These are phyloP conservation scores for Leptinotarsa tumamoca DNA, from an alignment of 2,888 invertebrate genomes.

Conservation along the genomic window DNA sequence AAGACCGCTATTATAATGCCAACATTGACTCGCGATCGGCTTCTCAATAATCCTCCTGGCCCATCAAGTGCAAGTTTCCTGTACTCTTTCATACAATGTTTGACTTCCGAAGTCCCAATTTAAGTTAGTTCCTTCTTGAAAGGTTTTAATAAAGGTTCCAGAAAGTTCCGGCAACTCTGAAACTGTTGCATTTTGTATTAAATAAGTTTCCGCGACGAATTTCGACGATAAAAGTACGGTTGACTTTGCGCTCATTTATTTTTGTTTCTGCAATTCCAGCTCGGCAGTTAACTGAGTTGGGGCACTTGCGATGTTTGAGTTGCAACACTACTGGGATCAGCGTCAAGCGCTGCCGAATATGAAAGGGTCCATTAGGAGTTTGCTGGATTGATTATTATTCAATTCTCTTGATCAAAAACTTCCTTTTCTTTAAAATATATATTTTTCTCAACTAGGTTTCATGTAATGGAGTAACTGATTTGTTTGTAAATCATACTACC, in stretches of 20 bases:
- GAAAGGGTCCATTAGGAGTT: neutral
- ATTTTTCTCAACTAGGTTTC: no score
- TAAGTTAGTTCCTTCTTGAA: conserved; percentile 42
- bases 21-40: conserved; percentile 8
- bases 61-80: neutral
- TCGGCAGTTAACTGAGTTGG: conserved; percentile 3
- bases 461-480: no score
- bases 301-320: neutral
- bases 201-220: conserved; percentile 45
- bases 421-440: no score
- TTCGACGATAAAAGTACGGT: conserved; percentile 40
- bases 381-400: neutral
- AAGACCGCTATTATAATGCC: neutral
- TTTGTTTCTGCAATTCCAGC: conserved; percentile 29
- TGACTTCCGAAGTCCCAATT: conserved; percentile 42
- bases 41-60: conserved; percentile 3
- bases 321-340: conserved; percentile 6
- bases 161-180: conserved; percentile 36
- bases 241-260: conserved; percentile 41
- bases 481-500: no score
- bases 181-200: conserved; percentile 47
- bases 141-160: conserved; percentile 44
- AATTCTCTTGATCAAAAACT: no score
- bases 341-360: neutral
- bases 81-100: conserved; percentile 28